Evolutionary conservation across 2,113 vertebrate genomes (phyloP).

Genomic region (Carassius gibelio): DNA sequence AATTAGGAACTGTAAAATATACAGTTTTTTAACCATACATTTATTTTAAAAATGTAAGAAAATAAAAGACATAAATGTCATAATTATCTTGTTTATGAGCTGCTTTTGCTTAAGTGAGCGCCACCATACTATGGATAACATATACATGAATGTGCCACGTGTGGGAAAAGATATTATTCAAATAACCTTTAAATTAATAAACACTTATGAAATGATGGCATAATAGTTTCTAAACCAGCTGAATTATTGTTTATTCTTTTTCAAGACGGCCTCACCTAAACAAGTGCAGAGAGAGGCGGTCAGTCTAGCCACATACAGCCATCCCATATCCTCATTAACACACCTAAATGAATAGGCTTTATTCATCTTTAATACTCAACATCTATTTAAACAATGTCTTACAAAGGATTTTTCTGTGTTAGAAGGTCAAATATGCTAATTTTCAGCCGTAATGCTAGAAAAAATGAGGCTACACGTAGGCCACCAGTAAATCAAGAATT

Average conservation of each 20-base stretch:
- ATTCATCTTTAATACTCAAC: background rate
- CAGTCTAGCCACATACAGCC: constrained; percentile 15
- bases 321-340: background rate
- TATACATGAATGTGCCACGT: background rate
- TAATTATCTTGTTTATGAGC: background rate
- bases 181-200: background rate
- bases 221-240: background rate
- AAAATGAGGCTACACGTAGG: background rate
- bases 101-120: background rate
- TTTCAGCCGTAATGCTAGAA: background rate
- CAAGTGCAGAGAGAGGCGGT: constrained; percentile 14
- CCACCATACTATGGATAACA: background rate
- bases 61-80: background rate
- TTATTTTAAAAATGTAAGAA: too few relatives aligned
- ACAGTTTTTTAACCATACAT: background rate
- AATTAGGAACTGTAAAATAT: background rate
- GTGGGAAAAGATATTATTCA: background rate
- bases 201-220: background rate
- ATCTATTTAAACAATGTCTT: background rate
- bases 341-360: constrained; percentile 10
- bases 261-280: background rate
- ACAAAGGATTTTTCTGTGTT: background rate
- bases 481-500: constrained; percentile 1
- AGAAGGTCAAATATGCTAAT: background rate
- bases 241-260: constrained; percentile 19